A percentile compares a stretch with the other conserved stretches of the same genome.
These are phyloP conservation scores for Apogon hyalosoma DNA, from an alignment of 2,797 vertebrate species.

Conservation along the genomic window DNA sequence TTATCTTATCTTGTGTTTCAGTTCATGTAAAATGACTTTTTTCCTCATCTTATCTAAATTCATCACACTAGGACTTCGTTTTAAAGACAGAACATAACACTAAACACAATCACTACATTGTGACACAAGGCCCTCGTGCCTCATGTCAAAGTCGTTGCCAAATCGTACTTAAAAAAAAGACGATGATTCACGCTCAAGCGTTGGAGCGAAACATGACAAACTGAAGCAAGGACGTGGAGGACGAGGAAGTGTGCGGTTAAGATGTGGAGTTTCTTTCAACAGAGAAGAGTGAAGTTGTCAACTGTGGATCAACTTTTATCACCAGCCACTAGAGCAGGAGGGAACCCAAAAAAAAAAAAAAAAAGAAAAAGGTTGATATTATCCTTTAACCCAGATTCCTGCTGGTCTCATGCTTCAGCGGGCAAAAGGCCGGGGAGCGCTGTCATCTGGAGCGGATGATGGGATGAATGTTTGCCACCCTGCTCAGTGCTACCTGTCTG, in stretches of 20 bases:
- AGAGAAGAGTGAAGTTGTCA: constrained; percentile 9
- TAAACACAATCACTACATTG: background rate
- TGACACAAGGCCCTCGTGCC: constrained; percentile 7
- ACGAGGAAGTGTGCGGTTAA: background rate
- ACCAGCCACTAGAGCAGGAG: constrained; percentile 5
- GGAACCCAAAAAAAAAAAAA: too few species aligned
- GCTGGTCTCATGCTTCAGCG: constrained; percentile 59
- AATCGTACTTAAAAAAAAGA: constrained; percentile 2
- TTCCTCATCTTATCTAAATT: too few species aligned
- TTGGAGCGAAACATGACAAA: constrained; percentile 15
- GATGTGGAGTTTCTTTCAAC: constrained; percentile 1
- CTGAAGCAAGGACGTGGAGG: constrained; percentile 4
- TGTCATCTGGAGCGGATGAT: constrained; percentile 75
- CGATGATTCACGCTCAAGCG: constrained; percentile 26
- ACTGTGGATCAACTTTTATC: constrained; percentile 20
- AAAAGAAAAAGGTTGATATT: constrained; percentile 26
- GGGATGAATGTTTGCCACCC: constrained; percentile 71
- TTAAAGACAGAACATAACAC: background rate
- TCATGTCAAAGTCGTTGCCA: constrained; percentile 4
- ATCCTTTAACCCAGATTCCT: constrained; percentile 72
- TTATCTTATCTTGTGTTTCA: too few species aligned
- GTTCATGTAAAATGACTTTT: too few species aligned
- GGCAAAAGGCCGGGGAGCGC: constrained; percentile 55
- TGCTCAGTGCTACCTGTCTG: constrained; percentile 64
- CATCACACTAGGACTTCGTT: background rate